Conservation (phyloP, 2,797 vertebrate species). For the Moxostoma hubbsi region DNA sequence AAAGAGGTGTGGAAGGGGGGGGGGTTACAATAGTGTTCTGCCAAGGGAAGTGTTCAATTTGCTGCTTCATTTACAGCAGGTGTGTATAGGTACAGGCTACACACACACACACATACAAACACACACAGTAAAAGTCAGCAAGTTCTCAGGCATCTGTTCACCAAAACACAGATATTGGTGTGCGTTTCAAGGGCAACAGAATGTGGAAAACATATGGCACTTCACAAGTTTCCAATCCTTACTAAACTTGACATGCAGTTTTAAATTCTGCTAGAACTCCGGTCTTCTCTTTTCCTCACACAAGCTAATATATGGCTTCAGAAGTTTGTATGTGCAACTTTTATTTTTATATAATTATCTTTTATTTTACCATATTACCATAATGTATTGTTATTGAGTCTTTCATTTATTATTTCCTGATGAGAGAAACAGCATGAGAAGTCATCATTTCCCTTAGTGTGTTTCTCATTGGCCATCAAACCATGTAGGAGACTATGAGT, state of each 20-base stretch:
- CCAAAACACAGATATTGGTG: conserved; percentile 40
- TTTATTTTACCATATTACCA: neutral
- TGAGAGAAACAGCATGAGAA: neutral
- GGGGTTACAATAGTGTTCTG: conserved; percentile 32
- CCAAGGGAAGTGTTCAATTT: conserved; percentile 59
- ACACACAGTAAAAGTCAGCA: conserved; percentile 38
- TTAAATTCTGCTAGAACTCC: too few relatives aligned
- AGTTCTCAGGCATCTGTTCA: conserved; percentile 49
- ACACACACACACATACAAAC: conserved; percentile 35
- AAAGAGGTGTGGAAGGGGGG: conserved; percentile 18
- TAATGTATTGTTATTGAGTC: neutral
- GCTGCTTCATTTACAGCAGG: conserved; percentile 57
- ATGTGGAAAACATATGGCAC: conserved; percentile 21
- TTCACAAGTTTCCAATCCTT: conserved; percentile 12
- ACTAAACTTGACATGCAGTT: too few relatives aligned
- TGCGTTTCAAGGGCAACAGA: conserved; percentile 52
- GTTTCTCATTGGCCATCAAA: neutral
- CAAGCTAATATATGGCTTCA: too few relatives aligned
- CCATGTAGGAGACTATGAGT: conserved; percentile 1
- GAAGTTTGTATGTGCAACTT: too few relatives aligned
- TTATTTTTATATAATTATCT: too few relatives aligned
- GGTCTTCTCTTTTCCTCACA: too few relatives aligned
- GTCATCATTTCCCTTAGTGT: neutral
- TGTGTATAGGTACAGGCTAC: conserved; percentile 49
- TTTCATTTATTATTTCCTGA: neutral